Evolutionary conservation across 2,113 vertebrate species (phyloP).

Genomic region (Setophaga petechia): DNA sequence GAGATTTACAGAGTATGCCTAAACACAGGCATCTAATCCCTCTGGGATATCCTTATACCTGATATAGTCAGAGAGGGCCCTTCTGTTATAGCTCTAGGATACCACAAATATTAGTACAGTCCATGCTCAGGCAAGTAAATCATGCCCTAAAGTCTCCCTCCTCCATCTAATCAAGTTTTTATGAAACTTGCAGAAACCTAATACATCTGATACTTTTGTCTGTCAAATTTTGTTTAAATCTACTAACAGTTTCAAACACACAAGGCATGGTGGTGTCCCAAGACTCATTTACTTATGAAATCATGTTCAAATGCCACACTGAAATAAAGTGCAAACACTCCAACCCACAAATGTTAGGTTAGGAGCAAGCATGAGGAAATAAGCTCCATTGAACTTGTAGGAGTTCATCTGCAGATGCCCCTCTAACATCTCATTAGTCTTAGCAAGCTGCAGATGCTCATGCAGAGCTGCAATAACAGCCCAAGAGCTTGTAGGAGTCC

Average conservation of each 20-base stretch:
- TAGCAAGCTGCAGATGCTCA: background rate
- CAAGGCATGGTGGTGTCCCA: background rate
- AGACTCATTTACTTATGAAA: slow-evolving; percentile 1
- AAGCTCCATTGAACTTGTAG: background rate
- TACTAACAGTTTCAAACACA: background rate
- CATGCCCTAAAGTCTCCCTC: background rate
- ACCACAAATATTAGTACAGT: background rate
- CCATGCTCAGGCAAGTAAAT: background rate
- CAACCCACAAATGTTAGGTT: background rate
- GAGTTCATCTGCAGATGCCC: background rate
- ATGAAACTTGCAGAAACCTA: background rate
- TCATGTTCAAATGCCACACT: background rate
- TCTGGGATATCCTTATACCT: background rate
- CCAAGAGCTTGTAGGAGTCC: background rate
- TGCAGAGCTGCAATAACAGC: background rate
- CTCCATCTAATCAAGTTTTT: background rate
- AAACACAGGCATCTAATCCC: background rate
- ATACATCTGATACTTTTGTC: background rate
- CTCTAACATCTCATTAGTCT: background rate
- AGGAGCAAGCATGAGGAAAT: background rate
- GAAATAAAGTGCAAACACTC: background rate
- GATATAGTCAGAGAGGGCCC: background rate
- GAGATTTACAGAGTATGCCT: background rate
- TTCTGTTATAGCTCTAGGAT: background rate
- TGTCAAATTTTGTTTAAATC: slow-evolving; percentile 1